Conservation (phyloP, 1,140 invertebrate species). For the Trypoxylus dichotomus region DNA sequence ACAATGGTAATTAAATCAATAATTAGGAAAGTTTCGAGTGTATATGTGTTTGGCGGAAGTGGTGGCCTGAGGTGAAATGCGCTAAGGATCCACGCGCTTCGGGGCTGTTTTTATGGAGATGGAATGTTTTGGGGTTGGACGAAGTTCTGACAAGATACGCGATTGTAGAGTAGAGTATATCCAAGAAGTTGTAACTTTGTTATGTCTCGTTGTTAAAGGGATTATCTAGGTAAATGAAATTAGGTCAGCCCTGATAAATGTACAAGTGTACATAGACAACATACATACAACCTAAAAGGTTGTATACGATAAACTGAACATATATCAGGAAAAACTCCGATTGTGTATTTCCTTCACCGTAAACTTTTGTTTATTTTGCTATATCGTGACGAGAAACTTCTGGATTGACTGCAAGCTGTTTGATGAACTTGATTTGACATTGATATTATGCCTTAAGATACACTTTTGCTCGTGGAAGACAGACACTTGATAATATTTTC, state of each 20-base stretch:
- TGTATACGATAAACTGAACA: no score
- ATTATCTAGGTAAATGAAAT: not conserved
- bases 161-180: not conserved
- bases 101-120: not conserved
- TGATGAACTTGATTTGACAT: no score
- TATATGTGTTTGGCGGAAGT: conserved; percentile 5
- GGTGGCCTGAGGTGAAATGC: not conserved
- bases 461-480: no score
- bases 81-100: not conserved
- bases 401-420: no score
- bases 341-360: no score
- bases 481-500: no score
- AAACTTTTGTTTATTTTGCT: no score
- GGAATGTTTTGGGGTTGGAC: not conserved
- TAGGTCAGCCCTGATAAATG: not conserved
- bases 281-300: no score
- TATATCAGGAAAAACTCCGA: no score
- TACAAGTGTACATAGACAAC: not conserved
- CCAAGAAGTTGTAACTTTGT: not conserved
- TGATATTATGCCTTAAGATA: no score
- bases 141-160: not conserved
- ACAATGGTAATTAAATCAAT: conserved; percentile 21
- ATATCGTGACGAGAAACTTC: no score
- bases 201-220: not conserved
- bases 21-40: conserved; percentile 9